Base-by-base conservation (phyloP, 2,113 vertebrate genomes). In the Hucho hucho region DNA sequence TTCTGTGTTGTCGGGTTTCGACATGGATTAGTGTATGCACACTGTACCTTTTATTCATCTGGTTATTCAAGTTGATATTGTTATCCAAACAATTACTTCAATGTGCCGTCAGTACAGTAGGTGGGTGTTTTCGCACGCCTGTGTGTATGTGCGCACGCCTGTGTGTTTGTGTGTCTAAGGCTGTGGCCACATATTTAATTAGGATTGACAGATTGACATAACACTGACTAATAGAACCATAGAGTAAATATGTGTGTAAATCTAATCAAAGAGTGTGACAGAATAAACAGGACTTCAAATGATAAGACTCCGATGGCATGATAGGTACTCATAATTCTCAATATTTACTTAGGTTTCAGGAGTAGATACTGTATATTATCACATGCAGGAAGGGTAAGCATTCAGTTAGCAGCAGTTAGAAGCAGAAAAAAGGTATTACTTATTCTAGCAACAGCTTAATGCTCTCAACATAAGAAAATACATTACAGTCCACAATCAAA, bases 21-120 rank as follows among this genome's bases (percentile, higher is more conserved):
- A 78, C 18, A 29, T 76, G 71, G 75, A 83, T 85, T 79, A 81
- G 78, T 9, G 73, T 74, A 85, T 64, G 63, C 20, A 32, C 71
- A 79, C 84, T 78, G 72, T 64, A 18, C 13, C 74, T 72, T 83
- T 80, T 75, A 89, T 91, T 90, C 87, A 89, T 90, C 84, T 70
- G 68, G 79, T 88, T 83, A 85, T 61, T 61, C 58, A 61, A 61
- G n/a, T 61, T 22, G 76, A 84, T 77, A 74, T 77, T 77, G 74
- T 77, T 81, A 77, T 82, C 73, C 69, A 77, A 86, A 85, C 80
- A 78, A 86, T 79, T 77, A 76, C 64, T 71, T n/a, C 63, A 53
- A 32, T 64, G 43, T 24, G 37, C 24, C 32, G 28, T 18, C 43
- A 29, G 24, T 65, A 28, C 32, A 22, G 58, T 53, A 28, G 59